These are phyloP conservation scores for Euplagia quadripunctaria DNA, from an alignment of 2,888 invertebrate species.

Conservation along the genomic window DNA sequence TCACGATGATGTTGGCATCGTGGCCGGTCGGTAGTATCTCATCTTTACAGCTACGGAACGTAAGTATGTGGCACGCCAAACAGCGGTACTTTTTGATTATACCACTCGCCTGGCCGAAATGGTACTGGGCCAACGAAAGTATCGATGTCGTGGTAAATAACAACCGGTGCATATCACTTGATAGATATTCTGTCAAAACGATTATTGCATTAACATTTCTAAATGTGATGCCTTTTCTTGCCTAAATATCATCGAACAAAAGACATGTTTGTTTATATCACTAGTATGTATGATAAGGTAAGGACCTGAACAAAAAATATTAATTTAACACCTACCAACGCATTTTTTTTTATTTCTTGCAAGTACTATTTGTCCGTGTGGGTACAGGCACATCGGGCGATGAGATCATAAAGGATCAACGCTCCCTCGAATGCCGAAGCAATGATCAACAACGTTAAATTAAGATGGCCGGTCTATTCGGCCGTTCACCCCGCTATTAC, in stretches of 20 bases:
- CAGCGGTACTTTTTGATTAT: slow-evolving; percentile 80
- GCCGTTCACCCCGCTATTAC: slow-evolving; percentile 79
- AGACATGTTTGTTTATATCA: neutral
- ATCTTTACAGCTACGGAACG: slow-evolving; percentile 41
- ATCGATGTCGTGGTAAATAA: slow-evolving; percentile 42
- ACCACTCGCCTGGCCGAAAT: slow-evolving; percentile 73
- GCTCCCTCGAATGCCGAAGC: slow-evolving; percentile 78
- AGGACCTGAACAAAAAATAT: neutral
- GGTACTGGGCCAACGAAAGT: slow-evolving; percentile 75
- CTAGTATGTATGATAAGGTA: neutral
- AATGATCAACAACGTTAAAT: slow-evolving; percentile 75
- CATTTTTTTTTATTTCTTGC: slow-evolving; percentile 51
- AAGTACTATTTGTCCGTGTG: slow-evolving; percentile 29
- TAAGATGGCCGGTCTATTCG: slow-evolving; percentile 69
- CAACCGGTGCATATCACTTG: slow-evolving; percentile 6
- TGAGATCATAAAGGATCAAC: slow-evolving; percentile 86
- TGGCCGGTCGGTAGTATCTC: slow-evolving; percentile 18
- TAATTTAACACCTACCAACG: slow-evolving; percentile 27
- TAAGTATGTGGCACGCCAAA: slow-evolving; percentile 65
- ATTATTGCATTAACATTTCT: slow-evolving; percentile 1
- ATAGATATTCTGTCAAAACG: slow-evolving; percentile 1
- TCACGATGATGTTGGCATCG: slow-evolving; percentile 27
- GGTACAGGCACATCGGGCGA: slow-evolving; percentile 62
- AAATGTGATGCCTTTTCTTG: neutral
- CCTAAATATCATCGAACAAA: neutral